A percentile compares a stretch with the other conserved stretches of the same genome.
phyloP scores from a whole-genome alignment of 2,888 invertebrate species.

The Meta bourneti region DNA sequence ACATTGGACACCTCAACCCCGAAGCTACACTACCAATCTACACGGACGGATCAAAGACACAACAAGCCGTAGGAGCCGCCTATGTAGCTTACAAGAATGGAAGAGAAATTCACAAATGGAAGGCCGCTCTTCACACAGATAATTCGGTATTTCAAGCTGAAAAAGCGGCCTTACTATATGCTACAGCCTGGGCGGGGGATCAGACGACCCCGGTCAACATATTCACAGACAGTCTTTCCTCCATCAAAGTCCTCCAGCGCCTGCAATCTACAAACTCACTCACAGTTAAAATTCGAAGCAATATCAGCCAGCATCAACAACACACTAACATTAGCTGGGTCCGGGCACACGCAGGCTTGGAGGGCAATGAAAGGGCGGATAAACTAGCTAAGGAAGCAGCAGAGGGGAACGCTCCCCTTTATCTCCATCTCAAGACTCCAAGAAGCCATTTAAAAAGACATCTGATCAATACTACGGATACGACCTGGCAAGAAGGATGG shows the following conservation, averaged over 20 bases:
- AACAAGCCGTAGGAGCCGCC: too few species aligned
- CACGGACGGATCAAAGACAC: too few species aligned
- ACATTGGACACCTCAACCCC: too few species aligned
- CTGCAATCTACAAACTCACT: neutral
- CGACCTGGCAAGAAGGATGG: too few species aligned
- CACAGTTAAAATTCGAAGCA: neutral
- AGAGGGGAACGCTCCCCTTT: too few species aligned
- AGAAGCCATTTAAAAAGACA: too few species aligned
- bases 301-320: neutral
- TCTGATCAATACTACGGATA: too few species aligned
- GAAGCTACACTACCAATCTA: too few species aligned
- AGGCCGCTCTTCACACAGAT: too few species aligned
- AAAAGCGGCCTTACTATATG: neutral
- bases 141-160: neutral
- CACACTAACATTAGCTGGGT: neutral
- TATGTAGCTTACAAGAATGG: too few species aligned
- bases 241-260: neutral
- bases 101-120: too few species aligned
- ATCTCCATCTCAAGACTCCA: too few species aligned
- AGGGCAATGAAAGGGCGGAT: neutral
- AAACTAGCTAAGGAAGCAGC: neutral
- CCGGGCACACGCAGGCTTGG: neutral
- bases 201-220: neutral
- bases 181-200: neutral
- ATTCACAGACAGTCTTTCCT: neutral